Percentiles rank a stretch among this genome's conserved stretches.
Evolutionary conservation across 1,140 invertebrate species (phyloP).

Genomic region (Ylistrum balloti): DNA sequence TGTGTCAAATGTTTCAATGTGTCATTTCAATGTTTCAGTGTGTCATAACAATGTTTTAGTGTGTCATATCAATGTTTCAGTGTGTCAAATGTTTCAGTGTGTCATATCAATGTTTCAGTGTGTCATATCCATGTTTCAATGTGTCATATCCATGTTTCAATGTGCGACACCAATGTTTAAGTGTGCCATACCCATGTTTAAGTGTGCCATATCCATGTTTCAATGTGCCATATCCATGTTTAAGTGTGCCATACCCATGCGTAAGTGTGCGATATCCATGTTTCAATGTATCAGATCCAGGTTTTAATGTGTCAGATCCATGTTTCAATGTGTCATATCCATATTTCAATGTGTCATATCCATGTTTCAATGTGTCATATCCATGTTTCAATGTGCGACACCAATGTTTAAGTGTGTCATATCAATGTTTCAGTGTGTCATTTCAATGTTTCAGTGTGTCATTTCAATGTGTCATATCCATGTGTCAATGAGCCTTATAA

Average conservation of each 20-base stretch:
- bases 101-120: neutral
- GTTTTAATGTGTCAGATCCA: no score
- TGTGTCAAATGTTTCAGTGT: neutral
- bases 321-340: no score
- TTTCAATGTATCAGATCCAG: neutral
- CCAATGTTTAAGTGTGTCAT: neutral
- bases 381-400: neutral
- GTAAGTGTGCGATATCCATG: neutral
- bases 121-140: neutral
- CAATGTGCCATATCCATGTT: neutral
- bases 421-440: neutral
- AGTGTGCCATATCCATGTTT: neutral
- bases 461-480: neutral
- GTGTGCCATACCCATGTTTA: neutral
- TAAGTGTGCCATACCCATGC: neutral
- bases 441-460: neutral
- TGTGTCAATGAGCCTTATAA: neutral
- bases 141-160: neutral
- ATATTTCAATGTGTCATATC: no score
- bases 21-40: neutral
- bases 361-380: no score
- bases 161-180: neutral
- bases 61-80: neutral
- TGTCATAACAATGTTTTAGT: neutral
- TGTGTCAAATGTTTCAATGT: no score